Evolutionary conservation across 2,888 invertebrate species (phyloP).

Genomic region (Hirtodrosophila trivittata): DNA sequence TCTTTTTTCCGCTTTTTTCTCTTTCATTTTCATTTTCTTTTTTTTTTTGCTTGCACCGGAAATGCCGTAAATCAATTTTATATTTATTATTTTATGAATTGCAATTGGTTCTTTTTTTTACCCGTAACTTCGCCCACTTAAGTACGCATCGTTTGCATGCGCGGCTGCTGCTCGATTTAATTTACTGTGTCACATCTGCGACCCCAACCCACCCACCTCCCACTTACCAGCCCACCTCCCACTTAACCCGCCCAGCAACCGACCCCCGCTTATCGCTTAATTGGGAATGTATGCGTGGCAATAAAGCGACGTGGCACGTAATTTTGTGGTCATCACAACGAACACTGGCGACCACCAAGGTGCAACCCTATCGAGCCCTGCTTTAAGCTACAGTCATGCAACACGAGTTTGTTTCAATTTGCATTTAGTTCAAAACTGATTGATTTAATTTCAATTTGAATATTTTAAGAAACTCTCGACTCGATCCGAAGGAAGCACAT

Average conservation of each 20-base stretch:
- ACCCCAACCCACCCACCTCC: neutral
- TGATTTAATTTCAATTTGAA: slow-evolving; percentile 4
- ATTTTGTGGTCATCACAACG: slow-evolving; percentile 67
- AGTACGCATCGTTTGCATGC: slow-evolving; percentile 69
- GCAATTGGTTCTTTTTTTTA: slow-evolving; percentile 51
- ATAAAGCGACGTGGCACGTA: slow-evolving; percentile 66
- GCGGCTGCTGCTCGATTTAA: slow-evolving; percentile 67
- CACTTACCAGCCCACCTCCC: slow-evolving; percentile 1
- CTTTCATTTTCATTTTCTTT: slow-evolving; percentile 5
- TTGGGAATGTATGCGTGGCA: slow-evolving; percentile 57
- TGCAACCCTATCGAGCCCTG: slow-evolving; percentile 4
- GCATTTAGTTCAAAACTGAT: slow-evolving; percentile 18
- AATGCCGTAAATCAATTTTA: slow-evolving; percentile 74
- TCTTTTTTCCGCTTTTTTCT: slow-evolving; percentile 4
- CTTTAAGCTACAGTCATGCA: slow-evolving; percentile 18
- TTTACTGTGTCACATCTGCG: slow-evolving; percentile 62
- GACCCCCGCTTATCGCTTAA: slow-evolving; percentile 49
- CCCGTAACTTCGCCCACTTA: slow-evolving; percentile 54
- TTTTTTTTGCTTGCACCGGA: slow-evolving; percentile 36
- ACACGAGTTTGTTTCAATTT: slow-evolving; percentile 26
- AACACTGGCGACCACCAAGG: slow-evolving; percentile 16
- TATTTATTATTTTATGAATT: slow-evolving; percentile 79
- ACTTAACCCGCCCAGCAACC: slow-evolving; percentile 2
- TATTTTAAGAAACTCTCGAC: no score
- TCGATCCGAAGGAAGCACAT: no score